Conservation (phyloP, 2,797 vertebrate species). For the Orientallactaga sibirica region DNA sequence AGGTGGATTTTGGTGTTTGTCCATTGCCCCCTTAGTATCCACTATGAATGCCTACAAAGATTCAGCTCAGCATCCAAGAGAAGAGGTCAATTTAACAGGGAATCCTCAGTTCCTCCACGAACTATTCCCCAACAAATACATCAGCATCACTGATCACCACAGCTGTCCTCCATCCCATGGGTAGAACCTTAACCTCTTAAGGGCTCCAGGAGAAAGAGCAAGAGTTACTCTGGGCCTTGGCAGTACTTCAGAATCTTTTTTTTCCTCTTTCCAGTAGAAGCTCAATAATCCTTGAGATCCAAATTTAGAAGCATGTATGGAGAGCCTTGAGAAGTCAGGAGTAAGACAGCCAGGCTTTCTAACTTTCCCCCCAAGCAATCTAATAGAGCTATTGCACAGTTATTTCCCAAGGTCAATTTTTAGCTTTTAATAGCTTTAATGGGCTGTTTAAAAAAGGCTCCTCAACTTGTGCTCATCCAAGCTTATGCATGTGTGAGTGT, state of each 20-base stretch:
- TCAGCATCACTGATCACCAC: neutral
- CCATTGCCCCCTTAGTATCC: neutral
- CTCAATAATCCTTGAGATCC: conserved; percentile 80
- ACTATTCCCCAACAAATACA: neutral
- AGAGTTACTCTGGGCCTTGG: conserved; percentile 66
- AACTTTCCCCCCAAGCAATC: conserved; percentile 65
- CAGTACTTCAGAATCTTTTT: conserved; percentile 68
- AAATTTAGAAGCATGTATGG: conserved; percentile 83
- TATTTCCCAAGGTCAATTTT: conserved; percentile 82
- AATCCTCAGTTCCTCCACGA: neutral
- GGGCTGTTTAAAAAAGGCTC: conserved; percentile 73
- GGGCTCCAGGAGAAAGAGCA: conserved; percentile 48
- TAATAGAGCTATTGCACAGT: conserved; percentile 77
- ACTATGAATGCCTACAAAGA: neutral
- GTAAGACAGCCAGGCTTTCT: conserved; percentile 73
- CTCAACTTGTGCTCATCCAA: conserved; percentile 63
- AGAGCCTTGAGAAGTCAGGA: conserved; percentile 83
- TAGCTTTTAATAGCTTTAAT: conserved; percentile 82
- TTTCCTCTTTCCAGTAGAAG: conserved; percentile 64
- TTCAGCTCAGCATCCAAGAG: neutral
- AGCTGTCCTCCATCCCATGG: neutral
- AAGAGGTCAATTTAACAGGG: neutral
- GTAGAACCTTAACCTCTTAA: conserved; percentile 28
- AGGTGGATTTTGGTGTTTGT: conserved; percentile 3
- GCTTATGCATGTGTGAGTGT: conserved; percentile 19